Evolutionary conservation across 2,113 vertebrate genomes (phyloP), one percentile per base, ranked within the genome.

Genomic region (Myotis yumanensis): DNA sequence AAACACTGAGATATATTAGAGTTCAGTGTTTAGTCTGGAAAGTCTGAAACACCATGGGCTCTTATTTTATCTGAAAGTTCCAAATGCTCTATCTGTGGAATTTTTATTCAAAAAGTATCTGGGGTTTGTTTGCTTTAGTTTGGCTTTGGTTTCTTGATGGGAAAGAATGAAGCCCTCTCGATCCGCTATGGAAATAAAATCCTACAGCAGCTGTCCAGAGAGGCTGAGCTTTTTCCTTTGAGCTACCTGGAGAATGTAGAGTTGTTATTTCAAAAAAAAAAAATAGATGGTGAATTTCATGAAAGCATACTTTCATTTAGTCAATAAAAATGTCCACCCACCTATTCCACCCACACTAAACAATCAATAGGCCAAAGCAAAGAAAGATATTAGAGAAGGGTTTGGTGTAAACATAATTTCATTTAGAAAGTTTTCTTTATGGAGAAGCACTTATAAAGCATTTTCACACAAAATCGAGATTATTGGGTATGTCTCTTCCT

Each of bases 281-380:
- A 97, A 92, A 46, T 52, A 40, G 37, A 66, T 92, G 75, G 95
- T 59, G 51, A 91, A 35, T 72, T 72, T 97, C 92, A 82, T 79
- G 90, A 96, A 97, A 96, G 93, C 28, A 71, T 81, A 59, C 12
- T 96, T 98, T 96, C 46, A 90, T 95, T 97, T 97, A 97, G 91
- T 87, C 84, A 96, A 80, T 97, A 91, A 96, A 98, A 98, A 96
- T 81, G 1, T 94, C 86, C 83, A 79, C 95, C 75, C 89, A 94
- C 52, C 80, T 73, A 54, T 68, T 7, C 54, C 73, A 87, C 76
- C 90, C 85, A 96, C 87, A 97, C 69, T 86, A 96, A 79, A 54
- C 52, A 96, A 97, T 83, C 92, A 93, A 95, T 66, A 62, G 90
- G 89, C 97, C 12, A 96, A 32, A 91, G 62, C 75, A 95, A 95